Conservation (phyloP, 2,113 vertebrate species). For the Ageneiosus marmoratus region DNA sequence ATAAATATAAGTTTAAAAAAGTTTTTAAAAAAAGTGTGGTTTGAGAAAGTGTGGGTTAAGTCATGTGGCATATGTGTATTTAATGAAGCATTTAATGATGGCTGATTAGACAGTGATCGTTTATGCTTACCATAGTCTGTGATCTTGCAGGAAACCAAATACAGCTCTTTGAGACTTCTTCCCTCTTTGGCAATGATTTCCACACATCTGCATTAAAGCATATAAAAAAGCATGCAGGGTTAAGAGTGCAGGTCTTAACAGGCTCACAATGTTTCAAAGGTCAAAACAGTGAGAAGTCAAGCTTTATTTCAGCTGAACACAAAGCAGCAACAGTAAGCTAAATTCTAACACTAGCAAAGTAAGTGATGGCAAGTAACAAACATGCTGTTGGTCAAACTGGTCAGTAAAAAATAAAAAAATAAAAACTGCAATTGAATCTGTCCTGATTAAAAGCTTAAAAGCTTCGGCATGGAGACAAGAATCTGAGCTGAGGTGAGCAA, state of each 20-base stretch:
- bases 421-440: conserved; percentile 66
- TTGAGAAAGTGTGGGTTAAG: neutral
- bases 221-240: conserved; percentile 1
- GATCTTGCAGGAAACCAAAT: conserved; percentile 98
- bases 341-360: neutral
- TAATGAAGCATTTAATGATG: neutral
- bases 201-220: conserved; percentile 85
- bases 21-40: too few relatives aligned
- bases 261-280: neutral
- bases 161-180: conserved; percentile 91
- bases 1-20: neutral
- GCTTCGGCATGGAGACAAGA: conserved; percentile 10
- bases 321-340: neutral
- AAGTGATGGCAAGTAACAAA: neutral
- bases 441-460: conserved; percentile 61
- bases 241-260: neutral
- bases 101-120: neutral
- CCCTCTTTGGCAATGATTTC: conserved; percentile 99
- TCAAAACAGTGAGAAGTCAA: neutral
- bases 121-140: conserved; percentile 90
- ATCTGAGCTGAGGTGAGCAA: conserved; percentile 9
- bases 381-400: conserved; percentile 60
- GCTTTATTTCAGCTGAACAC: neutral
- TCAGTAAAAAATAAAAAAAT: conserved; percentile 58
- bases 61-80: neutral